phyloP scores from a whole-genome alignment of 2,797 vertebrate genomes.

The Acanthopagrus latus region DNA sequence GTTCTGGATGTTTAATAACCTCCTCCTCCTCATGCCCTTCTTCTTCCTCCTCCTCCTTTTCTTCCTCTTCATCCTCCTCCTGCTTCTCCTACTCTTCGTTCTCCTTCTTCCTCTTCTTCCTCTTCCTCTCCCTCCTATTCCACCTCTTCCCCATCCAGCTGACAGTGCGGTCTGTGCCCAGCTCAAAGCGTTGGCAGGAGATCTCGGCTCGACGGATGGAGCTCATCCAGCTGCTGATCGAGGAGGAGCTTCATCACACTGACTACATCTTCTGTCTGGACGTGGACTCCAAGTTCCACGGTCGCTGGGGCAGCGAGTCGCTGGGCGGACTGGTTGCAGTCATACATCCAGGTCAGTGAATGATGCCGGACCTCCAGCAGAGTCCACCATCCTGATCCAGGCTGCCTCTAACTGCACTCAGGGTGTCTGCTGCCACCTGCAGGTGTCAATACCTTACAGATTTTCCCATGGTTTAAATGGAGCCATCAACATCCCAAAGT shows the following conservation, averaged over 20 bases:
- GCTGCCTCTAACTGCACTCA: background rate
- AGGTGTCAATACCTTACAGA: too few species aligned
- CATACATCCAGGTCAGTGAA: conserved; percentile 78
- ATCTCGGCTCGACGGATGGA: conserved; percentile 83
- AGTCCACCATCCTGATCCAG: background rate
- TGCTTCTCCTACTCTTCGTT: too few species aligned
- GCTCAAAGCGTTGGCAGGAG: conserved; percentile 83
- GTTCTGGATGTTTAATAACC: background rate
- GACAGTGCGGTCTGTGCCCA: conserved; percentile 33
- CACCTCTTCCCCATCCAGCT: conserved; percentile 26
- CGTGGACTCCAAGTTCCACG: conserved; percentile 74
- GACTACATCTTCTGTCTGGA: conserved; percentile 81
- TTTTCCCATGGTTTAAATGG: too few species aligned
- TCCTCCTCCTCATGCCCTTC: background rate
- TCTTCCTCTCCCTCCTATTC: too few species aligned
- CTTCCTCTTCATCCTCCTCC: too few species aligned
- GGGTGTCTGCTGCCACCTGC: too few species aligned
- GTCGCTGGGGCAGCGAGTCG: conserved; percentile 82
- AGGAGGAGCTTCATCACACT: conserved; percentile 9
- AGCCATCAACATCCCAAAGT: too few species aligned
- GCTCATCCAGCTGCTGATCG: conserved; percentile 77
- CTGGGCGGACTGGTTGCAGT: conserved; percentile 80
- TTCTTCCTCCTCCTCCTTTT: too few species aligned
- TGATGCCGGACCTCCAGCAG: background rate
- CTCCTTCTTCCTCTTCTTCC: background rate